These are phyloP conservation scores for Pemphigus obesinymphae DNA, from an alignment of 1,140 invertebrate genomes.

Conservation along the genomic window DNA sequence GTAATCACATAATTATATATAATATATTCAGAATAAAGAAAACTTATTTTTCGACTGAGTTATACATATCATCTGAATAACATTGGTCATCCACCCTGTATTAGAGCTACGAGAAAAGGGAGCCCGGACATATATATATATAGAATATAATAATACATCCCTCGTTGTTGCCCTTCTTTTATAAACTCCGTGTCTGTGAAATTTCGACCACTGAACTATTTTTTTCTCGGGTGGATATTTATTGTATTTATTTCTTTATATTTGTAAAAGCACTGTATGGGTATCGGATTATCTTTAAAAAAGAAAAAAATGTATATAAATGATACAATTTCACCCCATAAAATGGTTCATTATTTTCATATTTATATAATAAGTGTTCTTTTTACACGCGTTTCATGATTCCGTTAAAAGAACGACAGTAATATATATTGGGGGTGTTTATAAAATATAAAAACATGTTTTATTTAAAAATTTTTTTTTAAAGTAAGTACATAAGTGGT, in stretches of 20 bases:
- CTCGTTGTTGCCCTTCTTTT: neutral
- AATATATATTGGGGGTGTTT: too few relatives aligned
- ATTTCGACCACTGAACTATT: neutral
- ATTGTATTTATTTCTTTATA: neutral
- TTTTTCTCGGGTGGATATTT: neutral
- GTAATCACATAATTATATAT: too few relatives aligned
- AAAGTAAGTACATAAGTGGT: too few relatives aligned
- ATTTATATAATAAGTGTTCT: neutral
- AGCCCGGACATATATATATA: neutral
- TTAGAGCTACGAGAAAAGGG: neutral
- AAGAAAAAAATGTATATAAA: neutral
- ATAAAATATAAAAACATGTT: too few relatives aligned
- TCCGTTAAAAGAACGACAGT: too few relatives aligned
- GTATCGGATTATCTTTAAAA: neutral
- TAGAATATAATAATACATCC: neutral
- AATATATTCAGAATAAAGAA: too few relatives aligned
- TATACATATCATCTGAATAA: too few relatives aligned
- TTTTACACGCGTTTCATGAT: neutral
- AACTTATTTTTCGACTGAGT: too few relatives aligned
- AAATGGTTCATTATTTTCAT: neutral
- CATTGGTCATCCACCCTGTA: too few relatives aligned
- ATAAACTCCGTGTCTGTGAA: neutral
- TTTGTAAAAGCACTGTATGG: neutral
- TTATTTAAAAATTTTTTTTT: too few relatives aligned
- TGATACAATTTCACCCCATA: neutral